Base-by-base conservation (phyloP, 2,797 vertebrate species). In the Myioborus miniatus region DNA sequence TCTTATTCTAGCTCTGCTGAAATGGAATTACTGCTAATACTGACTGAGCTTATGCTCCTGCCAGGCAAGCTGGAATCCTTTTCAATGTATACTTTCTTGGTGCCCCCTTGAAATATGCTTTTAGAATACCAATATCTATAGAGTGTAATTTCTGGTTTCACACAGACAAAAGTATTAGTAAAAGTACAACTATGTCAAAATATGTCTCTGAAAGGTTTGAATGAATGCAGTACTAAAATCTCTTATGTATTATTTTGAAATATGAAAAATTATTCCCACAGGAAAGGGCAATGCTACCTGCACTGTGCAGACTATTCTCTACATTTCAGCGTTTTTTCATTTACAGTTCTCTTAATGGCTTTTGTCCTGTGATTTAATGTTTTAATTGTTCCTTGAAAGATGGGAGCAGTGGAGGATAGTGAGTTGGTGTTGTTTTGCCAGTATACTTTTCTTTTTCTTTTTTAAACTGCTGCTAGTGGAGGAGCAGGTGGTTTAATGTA, bases 291-390 rank as follows among this genome's bases (percentile, higher is more conserved):
- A 4, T 60, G 27, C 34, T 32, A 4, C n/a, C 15, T 49, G 46
- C 13, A 11, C 41, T 55, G 24, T 65, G 65, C 55, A 47, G 32
- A 12, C n/a, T 69, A 1, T 52, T 90, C 29, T 83, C n/a, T 74
- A 4, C 10, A 29, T 72, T 76, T 69, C 50, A 47, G 15, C 34
- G 17, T 71, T 74, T 76, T 11, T 75, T 89, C 43, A 62, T 64
- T 88, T 94, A 43, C 19, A 41, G 32, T 77, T 88, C 56, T 75
- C n/a, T 91, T 88, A 77, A 90, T 62, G 92, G 72, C 37, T 81
- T 81, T 80, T 56, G 62, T 74, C 46, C 14, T 36, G 11, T 41
- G 30, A 50, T 44, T 62, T 81, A 78, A 37, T 62, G 37, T 50
- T 71, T n/a, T 24, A 65, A 13, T 53, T 0, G 0, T 47, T 18